Conservation (phyloP, 2,888 invertebrate genomes). For the Andrena fulva region DNA sequence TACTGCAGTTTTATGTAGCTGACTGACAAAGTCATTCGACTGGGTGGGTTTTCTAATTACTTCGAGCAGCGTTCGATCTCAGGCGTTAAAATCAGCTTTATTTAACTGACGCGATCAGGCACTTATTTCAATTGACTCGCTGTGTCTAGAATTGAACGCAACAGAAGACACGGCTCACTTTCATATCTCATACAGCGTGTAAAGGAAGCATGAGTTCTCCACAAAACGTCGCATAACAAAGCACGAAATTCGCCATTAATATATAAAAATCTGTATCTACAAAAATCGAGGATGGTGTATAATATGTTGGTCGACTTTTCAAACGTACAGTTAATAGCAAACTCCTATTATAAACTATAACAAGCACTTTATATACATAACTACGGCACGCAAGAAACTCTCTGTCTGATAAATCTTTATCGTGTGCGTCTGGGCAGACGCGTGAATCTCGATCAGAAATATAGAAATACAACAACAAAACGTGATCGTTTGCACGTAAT, state of each 20-base stretch:
- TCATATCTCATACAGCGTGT: slow-evolving; percentile 2
- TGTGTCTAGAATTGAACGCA: slow-evolving; percentile 15
- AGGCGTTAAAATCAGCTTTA: background rate
- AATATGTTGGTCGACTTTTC: slow-evolving; percentile 14
- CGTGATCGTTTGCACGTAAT: slow-evolving; percentile 42
- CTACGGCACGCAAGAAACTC: slow-evolving; percentile 26
- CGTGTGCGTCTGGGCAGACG: slow-evolving; percentile 17
- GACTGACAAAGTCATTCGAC: background rate
- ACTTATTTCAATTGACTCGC: slow-evolving; percentile 50
- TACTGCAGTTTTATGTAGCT: background rate
- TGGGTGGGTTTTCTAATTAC: background rate
- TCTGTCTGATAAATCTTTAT: slow-evolving; percentile 21
- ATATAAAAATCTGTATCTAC: slow-evolving; percentile 62
- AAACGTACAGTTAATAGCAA: slow-evolving; percentile 17
- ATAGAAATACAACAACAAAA: slow-evolving; percentile 46
- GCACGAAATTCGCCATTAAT: slow-evolving; percentile 27
- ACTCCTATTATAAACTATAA: slow-evolving; percentile 20
- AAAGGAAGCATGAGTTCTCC: slow-evolving; percentile 37
- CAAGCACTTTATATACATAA: slow-evolving; percentile 52
- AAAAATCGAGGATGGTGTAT: slow-evolving; percentile 23
- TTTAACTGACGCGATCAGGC: slow-evolving; percentile 48
- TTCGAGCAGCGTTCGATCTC: background rate
- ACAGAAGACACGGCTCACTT: background rate
- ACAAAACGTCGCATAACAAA: slow-evolving; percentile 13
- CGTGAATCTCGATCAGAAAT: slow-evolving; percentile 32